Conservation (phyloP, 92 coral and sea anemone species). For the Parazoanthus swiftii region DNA sequence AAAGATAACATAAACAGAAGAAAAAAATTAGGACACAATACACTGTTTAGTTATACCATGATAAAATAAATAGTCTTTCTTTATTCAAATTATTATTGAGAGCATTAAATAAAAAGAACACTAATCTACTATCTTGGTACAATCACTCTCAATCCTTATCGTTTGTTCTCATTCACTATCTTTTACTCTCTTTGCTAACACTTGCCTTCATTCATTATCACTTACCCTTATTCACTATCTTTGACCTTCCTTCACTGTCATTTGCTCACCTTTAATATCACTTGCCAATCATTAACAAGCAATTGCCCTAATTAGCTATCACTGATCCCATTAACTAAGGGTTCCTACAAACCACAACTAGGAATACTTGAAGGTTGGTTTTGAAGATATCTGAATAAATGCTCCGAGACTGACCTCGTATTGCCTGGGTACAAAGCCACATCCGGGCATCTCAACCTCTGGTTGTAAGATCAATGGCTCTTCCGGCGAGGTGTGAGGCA, state of each 20-base stretch:
- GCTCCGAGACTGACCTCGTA: slow-evolving; percentile 54
- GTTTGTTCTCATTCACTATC: not conserved
- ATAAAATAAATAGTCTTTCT: too few species aligned
- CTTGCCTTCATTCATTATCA: not conserved
- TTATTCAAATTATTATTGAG: too few species aligned
- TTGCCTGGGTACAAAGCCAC: slow-evolving; percentile 74
- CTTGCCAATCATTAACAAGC: too few species aligned
- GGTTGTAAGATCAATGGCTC: not conserved
- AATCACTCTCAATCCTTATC: too few species aligned
- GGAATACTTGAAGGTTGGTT: not conserved
- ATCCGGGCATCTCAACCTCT: slow-evolving; percentile 76
- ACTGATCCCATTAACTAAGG: not conserved
- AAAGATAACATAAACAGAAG: too few species aligned
- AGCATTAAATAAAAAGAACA: too few species aligned
- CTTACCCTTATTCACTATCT: not conserved
- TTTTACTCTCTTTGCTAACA: not conserved
- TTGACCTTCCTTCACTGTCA: too few species aligned
- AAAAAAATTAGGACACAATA: not conserved
- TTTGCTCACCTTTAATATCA: too few species aligned
- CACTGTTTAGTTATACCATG: not conserved
- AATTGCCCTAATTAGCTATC: not conserved
- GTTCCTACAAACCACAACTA: too few species aligned
- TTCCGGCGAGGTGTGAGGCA: not conserved
- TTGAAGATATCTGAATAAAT: not conserved
- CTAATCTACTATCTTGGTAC: too few species aligned